Evolutionary conservation across 2,113 vertebrate genomes (phyloP).

Genomic region (Pedionomus torquatus): DNA sequence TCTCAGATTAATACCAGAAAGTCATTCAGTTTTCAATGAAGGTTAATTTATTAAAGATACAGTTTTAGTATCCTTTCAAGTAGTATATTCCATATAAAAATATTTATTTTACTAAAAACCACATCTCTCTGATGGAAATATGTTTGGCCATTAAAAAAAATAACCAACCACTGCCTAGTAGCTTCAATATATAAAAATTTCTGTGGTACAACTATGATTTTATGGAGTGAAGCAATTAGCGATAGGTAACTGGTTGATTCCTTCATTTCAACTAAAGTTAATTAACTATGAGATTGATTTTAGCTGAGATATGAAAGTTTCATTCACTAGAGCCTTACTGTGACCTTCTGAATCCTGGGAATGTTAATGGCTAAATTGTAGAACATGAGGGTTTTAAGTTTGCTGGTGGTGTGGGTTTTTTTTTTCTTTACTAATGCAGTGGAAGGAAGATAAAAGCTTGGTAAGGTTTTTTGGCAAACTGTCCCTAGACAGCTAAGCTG

Average conservation of each 20-base stretch:
- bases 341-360: not conserved
- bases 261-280: not conserved
- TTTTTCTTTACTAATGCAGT: not conserved
- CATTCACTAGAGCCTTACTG: not conserved
- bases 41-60: not conserved
- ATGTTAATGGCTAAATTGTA: not conserved
- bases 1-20: not conserved
- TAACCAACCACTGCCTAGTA: not conserved
- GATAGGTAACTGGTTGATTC: not conserved
- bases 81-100: slow-evolving; percentile 15
- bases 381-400: not conserved
- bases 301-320: not conserved
- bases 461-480: not conserved
- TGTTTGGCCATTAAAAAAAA: not conserved
- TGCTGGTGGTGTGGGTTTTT: not conserved
- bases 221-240: not conserved
- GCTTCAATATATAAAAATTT: not conserved
- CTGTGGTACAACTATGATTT: not conserved
- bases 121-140: slow-evolving; percentile 1
- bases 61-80: not conserved
- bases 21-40: not conserved
- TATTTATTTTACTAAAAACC: slow-evolving; percentile 10
- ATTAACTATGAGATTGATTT: not conserved
- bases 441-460: not conserved
- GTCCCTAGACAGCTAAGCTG: not conserved